Base-by-base conservation (phyloP, 2,797 vertebrate genomes). In the Hybognathus amarus region DNA sequence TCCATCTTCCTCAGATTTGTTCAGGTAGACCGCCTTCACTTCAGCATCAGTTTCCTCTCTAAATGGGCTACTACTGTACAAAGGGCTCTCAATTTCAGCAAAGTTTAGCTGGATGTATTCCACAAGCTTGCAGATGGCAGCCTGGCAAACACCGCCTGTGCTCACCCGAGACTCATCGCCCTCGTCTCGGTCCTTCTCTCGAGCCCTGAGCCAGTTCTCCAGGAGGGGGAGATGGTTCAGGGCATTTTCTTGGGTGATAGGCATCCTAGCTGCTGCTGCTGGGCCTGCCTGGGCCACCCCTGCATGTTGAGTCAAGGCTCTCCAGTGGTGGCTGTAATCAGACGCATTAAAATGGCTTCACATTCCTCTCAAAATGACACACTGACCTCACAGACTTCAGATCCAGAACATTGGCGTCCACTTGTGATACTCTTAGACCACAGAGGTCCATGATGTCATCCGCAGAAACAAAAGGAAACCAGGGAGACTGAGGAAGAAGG, bases 61-160 rank as follows among this genome's bases (percentile, higher is more conserved):
- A 0, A 83, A 83, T 5, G 88, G 88, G 27, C 18, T 52, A 27
- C 24, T 22, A 1, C 73, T 59, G 4, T 75, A 79, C 12, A 80
- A 78, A 1, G 90, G 88, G 0, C 87, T 69, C 0, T 90, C 90
- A 54, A 92, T 93, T 87, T 98, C 95, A 0, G 93, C 89, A 82
- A 99, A 97, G 93, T 98, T 99, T 80, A 99, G 93, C 85, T 96
- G 95, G 85, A 99, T 99, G 90, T 99, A 99, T 79, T 98, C 97
- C 8, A 95, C 94, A 86, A 99, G 92, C 89, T 98, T 99, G 87
- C 95, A 95, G 88, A 97, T 93, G 0, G 97, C 97, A 0, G 97
- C 95, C 87, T 94, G 94, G 91, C 96, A 98, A 12, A 95, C 59
- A 6, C 56, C 85, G 84, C 89, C 94, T 90, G 88, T 93, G 92